Evolutionary conservation across 92 coral and sea anemone genomes (phyloP).

Genomic region (Zoanthus sociatus): DNA sequence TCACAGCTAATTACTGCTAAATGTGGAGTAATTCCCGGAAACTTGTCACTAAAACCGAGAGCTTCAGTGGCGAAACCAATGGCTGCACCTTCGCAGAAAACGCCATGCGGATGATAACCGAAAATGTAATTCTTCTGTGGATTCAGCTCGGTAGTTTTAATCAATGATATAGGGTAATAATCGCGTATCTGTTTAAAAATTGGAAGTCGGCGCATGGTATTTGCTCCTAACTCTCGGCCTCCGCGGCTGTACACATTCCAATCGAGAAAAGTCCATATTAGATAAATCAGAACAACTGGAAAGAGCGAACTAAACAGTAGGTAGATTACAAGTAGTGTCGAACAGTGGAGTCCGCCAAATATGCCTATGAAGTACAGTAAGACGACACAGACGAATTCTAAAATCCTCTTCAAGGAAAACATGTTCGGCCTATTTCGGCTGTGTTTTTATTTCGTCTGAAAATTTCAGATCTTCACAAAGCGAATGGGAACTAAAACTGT

Average conservation of each 20-base stretch:
- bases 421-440: neutral
- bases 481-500: too few relatives aligned
- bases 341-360: conserved; percentile 26
- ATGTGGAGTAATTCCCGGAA: conserved; percentile 58
- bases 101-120: conserved; percentile 97
- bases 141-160: conserved; percentile 88
- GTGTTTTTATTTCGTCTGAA: too few relatives aligned
- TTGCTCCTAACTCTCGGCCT: conserved; percentile 65
- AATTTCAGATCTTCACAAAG: too few relatives aligned
- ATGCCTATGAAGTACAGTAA: conserved; percentile 3
- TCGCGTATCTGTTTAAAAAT: conserved; percentile 80
- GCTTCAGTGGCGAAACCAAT: conserved; percentile 86
- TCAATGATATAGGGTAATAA: conserved; percentile 86
- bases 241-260: conserved; percentile 83
- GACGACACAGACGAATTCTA: conserved; percentile 26
- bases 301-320: conserved; percentile 75
- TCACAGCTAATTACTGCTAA: conserved; percentile 54
- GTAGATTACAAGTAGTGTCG: conserved; percentile 34
- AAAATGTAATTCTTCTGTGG: conserved; percentile 86
- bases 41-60: conserved; percentile 66
- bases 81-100: conserved; percentile 76
- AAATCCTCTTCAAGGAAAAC: conserved; percentile 18
- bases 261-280: conserved; percentile 79
- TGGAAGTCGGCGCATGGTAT: conserved; percentile 65
- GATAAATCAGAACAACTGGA: conserved; percentile 73